These are phyloP conservation scores for Amiota mariae DNA, from an alignment of 2,888 invertebrate genomes.

Conservation along the genomic window DNA sequence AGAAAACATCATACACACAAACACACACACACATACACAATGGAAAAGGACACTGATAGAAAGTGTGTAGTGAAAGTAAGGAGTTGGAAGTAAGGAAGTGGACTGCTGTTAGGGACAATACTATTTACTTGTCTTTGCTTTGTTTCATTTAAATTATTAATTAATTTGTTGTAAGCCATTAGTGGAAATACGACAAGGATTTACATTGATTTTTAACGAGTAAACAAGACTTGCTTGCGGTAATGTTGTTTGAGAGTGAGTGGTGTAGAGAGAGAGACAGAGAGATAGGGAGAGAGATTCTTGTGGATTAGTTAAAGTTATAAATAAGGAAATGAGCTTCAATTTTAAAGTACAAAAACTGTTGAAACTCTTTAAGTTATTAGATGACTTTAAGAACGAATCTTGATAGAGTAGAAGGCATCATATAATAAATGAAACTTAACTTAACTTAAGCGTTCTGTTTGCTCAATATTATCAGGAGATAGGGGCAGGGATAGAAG, in stretches of 20 bases:
- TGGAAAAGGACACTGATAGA: neutral
- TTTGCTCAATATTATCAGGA: too few relatives aligned
- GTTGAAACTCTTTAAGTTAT: neutral
- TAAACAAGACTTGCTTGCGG: neutral
- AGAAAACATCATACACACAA: too few relatives aligned
- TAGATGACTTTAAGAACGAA: too few relatives aligned
- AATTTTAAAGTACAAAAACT: neutral
- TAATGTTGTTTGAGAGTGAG: neutral
- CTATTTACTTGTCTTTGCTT: neutral
- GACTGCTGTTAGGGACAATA: too few relatives aligned
- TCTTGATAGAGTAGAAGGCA: too few relatives aligned
- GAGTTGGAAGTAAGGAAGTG: too few relatives aligned
- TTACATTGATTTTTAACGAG: conserved; percentile 1
- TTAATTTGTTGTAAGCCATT: conserved; percentile 46
- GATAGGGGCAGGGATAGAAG: too few relatives aligned
- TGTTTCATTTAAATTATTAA: conserved; percentile 59
- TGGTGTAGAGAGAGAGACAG: too few relatives aligned
- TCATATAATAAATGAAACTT: too few relatives aligned
- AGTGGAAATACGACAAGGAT: neutral
- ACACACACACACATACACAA: too few relatives aligned
- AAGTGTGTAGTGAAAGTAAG: neutral
- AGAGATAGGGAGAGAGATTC: too few relatives aligned
- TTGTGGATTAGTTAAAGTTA: neutral
- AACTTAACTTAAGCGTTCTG: too few relatives aligned
- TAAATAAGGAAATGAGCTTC: neutral